phyloP scores from a whole-genome alignment of 2,888 invertebrate species.

The Alsophila aescularia region DNA sequence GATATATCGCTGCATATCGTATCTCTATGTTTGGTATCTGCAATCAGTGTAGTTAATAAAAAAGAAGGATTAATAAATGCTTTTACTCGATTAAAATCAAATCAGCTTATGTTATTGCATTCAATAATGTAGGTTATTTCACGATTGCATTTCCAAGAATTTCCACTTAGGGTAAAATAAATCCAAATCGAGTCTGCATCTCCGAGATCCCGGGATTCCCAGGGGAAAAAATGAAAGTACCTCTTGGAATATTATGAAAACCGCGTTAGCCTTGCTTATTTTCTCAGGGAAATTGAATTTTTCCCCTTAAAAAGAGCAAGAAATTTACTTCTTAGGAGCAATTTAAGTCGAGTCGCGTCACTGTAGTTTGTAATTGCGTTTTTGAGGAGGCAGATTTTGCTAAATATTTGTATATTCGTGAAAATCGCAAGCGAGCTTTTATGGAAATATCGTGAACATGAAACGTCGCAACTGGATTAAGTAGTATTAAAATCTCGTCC shows the following conservation, averaged over 20 bases:
- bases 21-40: no score
- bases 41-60: no score
- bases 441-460: no score
- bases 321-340: constrained; percentile 27
- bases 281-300: constrained; percentile 39
- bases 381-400: constrained; percentile 24
- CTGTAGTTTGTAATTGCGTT: constrained; percentile 23
- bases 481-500: no score
- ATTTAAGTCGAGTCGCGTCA: constrained; percentile 26
- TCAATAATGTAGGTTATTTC: not conserved
- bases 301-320: constrained; percentile 25
- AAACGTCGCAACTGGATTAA: no score
- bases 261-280: constrained; percentile 37
- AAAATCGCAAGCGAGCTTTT: no score
- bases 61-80: no score
- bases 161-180: constrained; percentile 19
- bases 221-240: constrained; percentile 26
- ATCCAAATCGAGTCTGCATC: constrained; percentile 30
- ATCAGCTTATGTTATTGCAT: not conserved
- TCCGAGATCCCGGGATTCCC: constrained; percentile 9
- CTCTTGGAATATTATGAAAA: constrained; percentile 34
- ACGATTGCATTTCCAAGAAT: constrained; percentile 5
- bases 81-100: no score
- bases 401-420: not conserved
- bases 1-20: no score